These are phyloP conservation scores for Spea hammondii DNA, from an alignment of 2,797 vertebrate species.

Conservation along the genomic window DNA sequence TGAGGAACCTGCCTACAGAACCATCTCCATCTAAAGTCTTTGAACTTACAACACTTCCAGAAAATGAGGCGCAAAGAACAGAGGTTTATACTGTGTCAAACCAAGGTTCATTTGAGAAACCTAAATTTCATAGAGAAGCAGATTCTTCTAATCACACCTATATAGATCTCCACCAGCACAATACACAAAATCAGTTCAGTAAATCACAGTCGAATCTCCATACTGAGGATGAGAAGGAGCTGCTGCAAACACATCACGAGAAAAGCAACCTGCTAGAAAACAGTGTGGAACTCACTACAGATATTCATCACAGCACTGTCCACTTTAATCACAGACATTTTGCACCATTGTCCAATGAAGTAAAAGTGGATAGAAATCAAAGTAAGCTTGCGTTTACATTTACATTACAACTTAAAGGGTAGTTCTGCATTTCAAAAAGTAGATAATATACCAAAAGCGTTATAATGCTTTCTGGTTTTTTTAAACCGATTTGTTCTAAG, in stretches of 20 bases:
- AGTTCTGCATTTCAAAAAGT: no score
- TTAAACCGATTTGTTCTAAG: no score
- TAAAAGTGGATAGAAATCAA: conserved; percentile 28
- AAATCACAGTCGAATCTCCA: background rate
- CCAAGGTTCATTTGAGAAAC: conserved; percentile 1
- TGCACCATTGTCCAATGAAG: background rate
- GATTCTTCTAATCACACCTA: background rate
- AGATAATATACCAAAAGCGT: no score
- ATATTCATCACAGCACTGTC: accelerated
- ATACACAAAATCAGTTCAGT: conserved; percentile 60
- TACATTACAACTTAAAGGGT: background rate
- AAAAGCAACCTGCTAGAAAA: conserved; percentile 23
- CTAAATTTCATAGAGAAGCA: background rate
- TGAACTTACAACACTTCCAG: background rate
- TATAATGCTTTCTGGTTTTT: no score
- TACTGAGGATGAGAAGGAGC: accelerated
- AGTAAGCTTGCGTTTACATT: conserved; percentile 43
- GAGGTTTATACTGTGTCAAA: background rate
- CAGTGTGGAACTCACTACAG: background rate
- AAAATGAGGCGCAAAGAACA: conserved; percentile 1
- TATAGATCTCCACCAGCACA: conserved; percentile 60
- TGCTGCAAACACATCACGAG: background rate
- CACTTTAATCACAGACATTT: background rate
- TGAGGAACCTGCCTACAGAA: background rate
- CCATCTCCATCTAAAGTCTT: conserved; percentile 4